Evolutionary conservation across 2,797 vertebrate species (phyloP), one percentile per base, ranked within the genome.

Genomic region (Pseudochirops corinnae): DNA sequence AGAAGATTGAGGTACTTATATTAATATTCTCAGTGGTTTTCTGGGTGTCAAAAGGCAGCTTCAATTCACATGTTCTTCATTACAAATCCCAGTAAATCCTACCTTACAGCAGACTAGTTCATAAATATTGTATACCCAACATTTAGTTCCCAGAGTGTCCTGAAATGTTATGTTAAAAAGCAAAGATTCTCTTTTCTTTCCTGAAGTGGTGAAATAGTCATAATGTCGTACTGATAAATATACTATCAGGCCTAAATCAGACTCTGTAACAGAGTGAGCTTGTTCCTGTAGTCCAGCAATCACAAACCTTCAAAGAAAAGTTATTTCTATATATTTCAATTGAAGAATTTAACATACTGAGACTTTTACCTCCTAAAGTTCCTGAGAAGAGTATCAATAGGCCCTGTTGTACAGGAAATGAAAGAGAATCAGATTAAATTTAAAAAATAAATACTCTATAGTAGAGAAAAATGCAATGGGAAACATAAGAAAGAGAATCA

Each of bases 101-200:
- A 96, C 39, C 46, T 82, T 82, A 46, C 1, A 82, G 39, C 74
- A 82, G 39, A 26, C 74, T 82, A 82, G 60, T 33, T 67, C 4
- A 67, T n/a, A 74, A 74, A n/a, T 18, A 13, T 33, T n/a, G 16
- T 39, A 21, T 16, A 91, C 46, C 29, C 9, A 74, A 26, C 0
- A 5, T 39, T 95, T 92, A 94, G 26, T 92, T 26, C 31, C 94
- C 50, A 67, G 13, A 94, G 5, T 39, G 12, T 50, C 94, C 92
- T 94, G 94, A 94, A 94, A 62, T 90, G 91, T 56, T 93, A 95
- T 55, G 18, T 91, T 96, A 67, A 96, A 94, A 94, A 90, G 57
- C 90, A 94, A n/a, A 92, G 50, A 92, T 92, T 93, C 46, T 90
- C 4, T 91, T 46, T 82, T 31, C 91, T 46, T 91, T 92, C 29